phyloP scores from a whole-genome alignment of 2,888 invertebrate species.

The Urechis unicinctus region DNA sequence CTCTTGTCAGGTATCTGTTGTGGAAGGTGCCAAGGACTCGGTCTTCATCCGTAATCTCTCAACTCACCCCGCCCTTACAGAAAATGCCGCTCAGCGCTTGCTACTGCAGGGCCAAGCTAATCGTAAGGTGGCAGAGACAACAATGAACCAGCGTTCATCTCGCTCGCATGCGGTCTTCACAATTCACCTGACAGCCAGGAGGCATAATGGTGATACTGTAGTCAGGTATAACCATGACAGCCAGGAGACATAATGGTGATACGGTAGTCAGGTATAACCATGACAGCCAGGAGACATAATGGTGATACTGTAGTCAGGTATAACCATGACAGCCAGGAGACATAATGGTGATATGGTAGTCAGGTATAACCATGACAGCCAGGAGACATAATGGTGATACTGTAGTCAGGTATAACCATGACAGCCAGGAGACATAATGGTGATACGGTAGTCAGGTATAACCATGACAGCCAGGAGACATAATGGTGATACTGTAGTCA shows the following conservation, averaged over 20 bases:
- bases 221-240: conserved; percentile 24
- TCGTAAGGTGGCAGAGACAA: conserved; percentile 42
- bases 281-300: too few relatives aligned
- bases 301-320: too few relatives aligned
- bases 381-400: too few relatives aligned
- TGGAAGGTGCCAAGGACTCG: conserved; percentile 34
- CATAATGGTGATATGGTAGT: too few relatives aligned
- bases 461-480: too few relatives aligned
- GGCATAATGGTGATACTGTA: conserved; percentile 32
- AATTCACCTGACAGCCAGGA: conserved; percentile 35
- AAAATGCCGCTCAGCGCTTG: conserved; percentile 41
- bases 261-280: neutral
- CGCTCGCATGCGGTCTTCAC: conserved; percentile 46
- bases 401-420: too few relatives aligned
- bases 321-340: too few relatives aligned
- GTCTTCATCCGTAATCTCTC: conserved; percentile 39
- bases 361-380: too few relatives aligned
- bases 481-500: too few relatives aligned
- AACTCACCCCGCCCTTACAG: conserved; percentile 38
- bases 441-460: too few relatives aligned
- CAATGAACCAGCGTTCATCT: conserved; percentile 43
- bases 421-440: too few relatives aligned
- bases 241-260: neutral
- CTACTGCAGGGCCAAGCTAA: conserved; percentile 32
- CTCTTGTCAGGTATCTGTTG: conserved; percentile 38